Evolutionary conservation across 2,888 invertebrate genomes (phyloP).

Genomic region (Conchocele bisecta): DNA sequence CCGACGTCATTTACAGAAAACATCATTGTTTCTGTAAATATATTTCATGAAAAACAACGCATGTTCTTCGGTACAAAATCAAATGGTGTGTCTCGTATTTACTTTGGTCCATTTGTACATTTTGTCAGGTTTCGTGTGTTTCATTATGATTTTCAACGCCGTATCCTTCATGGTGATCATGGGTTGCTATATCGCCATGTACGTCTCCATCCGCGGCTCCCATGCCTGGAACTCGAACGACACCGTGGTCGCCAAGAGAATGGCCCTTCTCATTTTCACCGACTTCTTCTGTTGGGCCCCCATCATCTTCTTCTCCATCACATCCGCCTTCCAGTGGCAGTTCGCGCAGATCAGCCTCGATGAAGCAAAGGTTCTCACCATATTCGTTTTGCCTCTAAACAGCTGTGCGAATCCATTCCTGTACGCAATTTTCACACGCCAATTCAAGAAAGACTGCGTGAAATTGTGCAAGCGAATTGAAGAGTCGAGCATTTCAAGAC

Average conservation of each 20-base stretch:
- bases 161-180: conserved; percentile 96
- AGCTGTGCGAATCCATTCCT: conserved; percentile 99
- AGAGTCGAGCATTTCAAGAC: conserved; percentile 83
- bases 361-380: conserved; percentile 97
- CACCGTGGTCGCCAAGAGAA: conserved; percentile 96
- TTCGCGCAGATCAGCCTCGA: conserved; percentile 91
- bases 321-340: conserved; percentile 95
- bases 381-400: conserved; percentile 97
- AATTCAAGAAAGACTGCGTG: conserved; percentile 98
- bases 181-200: conserved; percentile 98
- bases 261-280: conserved; percentile 98
- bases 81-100: no score
- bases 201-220: conserved; percentile 97
- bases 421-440: conserved; percentile 98
- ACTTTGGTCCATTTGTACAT: no score
- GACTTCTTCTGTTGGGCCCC: conserved; percentile 99
- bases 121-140: conserved; percentile 79
- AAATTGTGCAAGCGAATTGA: conserved; percentile 98
- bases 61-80: no score
- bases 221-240: conserved; percentile 98
- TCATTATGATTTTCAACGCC: conserved; percentile 80
- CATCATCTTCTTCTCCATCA: conserved; percentile 96
- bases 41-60: no score
- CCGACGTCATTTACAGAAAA: no score
- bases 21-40: no score